Percentiles rank a stretch among this genome's conserved stretches.
phyloP scores from a whole-genome alignment of 2,888 invertebrate genomes.

The Phyllotreta striolata region DNA sequence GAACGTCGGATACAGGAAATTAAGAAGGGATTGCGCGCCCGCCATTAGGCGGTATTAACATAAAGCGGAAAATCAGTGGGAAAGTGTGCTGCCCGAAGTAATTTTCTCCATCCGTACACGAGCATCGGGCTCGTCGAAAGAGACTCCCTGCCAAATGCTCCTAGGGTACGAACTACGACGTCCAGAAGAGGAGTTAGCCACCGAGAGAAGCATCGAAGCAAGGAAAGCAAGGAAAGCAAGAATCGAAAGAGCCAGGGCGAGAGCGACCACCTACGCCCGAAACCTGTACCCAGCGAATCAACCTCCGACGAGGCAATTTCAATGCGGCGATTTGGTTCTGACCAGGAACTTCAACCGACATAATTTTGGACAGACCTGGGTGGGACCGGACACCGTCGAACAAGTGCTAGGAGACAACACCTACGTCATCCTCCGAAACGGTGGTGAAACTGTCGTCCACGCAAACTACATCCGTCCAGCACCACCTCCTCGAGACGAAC shows the following conservation, averaged over 20 bases:
- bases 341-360: background rate
- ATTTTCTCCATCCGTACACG: background rate
- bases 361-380: conserved; percentile 12
- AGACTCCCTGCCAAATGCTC: background rate
- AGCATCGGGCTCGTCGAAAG: background rate
- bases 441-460: background rate
- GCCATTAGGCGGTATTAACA: too few relatives aligned
- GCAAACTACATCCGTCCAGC: conserved; percentile 1
- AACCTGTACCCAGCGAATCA: background rate
- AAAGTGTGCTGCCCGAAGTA: background rate
- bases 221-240: background rate
- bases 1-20: conserved; percentile 45
- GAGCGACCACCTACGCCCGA: background rate
- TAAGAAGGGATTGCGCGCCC: conserved; percentile 33
- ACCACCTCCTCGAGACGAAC: background rate
- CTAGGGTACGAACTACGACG: background rate
- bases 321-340: background rate
- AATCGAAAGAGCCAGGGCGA: background rate
- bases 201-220: background rate
- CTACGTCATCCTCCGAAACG: background rate
- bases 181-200: background rate
- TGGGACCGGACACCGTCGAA: background rate
- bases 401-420: background rate
- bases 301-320: background rate
- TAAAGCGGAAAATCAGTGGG: background rate